Evolutionary conservation across 2,113 vertebrate species (phyloP).

Genomic region (Laticauda colubrina): DNA sequence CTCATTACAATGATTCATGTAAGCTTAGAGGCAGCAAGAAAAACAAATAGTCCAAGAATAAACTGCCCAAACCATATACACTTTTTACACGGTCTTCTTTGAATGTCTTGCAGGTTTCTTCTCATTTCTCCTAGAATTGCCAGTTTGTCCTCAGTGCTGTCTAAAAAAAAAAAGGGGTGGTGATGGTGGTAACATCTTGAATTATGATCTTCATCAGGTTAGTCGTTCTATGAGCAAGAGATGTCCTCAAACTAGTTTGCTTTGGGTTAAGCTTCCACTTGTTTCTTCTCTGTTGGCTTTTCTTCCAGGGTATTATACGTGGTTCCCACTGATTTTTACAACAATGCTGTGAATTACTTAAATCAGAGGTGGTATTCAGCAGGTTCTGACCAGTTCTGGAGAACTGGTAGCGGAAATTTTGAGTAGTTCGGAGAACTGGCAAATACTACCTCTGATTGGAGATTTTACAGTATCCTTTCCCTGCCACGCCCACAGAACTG

Average conservation of each 20-base stretch:
- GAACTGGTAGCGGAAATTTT: no score
- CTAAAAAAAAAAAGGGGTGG: not conserved
- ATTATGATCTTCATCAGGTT: not conserved
- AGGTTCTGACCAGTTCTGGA: no score
- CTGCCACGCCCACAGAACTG: no score
- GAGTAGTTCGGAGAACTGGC: no score
- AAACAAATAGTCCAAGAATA: conserved; percentile 38
- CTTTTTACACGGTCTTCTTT: conserved; percentile 33
- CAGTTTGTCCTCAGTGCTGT: not conserved
- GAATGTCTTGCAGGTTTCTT: not conserved
- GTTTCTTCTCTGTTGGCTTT: not conserved
- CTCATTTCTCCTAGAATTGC: not conserved
- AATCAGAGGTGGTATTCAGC: no score
- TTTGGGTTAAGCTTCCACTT: not conserved
- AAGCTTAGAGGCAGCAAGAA: conserved; percentile 52
- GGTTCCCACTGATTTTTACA: not conserved
- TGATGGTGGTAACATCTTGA: not conserved
- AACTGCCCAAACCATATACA: conserved; percentile 41
- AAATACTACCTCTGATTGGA: no score
- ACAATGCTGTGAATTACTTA: not conserved
- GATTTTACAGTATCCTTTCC: no score
- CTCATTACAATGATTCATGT: conserved; percentile 33
- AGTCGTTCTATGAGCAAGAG: not conserved
- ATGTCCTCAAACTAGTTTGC: no score
- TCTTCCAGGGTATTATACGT: not conserved